Evolutionary conservation across 2,888 invertebrate genomes (phyloP), one percentile per base, ranked within the genome.

Genomic region (Ophion slaviceki): DNA sequence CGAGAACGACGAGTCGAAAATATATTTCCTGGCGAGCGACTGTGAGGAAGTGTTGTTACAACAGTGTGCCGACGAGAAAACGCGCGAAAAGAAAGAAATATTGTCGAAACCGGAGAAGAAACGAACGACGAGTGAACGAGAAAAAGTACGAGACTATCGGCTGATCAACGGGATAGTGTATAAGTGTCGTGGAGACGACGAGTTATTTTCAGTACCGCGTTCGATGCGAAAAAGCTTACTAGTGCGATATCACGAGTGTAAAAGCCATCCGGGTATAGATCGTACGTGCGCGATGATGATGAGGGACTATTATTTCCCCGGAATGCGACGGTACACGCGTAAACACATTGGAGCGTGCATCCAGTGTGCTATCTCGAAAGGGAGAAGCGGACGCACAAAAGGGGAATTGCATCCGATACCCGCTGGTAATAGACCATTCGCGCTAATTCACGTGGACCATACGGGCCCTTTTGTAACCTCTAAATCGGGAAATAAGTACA

Each of bases 381-480:
- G 86, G 68, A 10, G 90, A 90, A 72, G 66, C 6, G 89, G 90
- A 6, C 87, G 78, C 36, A 86, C 84, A 80, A 79, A 74, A 8
- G 89, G 89, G 7, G 79, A 84, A 2, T 67, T 91, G 6, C 88
- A 91, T 68, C 90, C 90, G 32, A 89, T 89, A n/a, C 87, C 88
- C 0, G 87, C 87, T 0, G 90, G 88, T 11, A 74, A 40, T 28
- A 59, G 88, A 61, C 89, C 90, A 3, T 91, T 91, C 67, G 89
- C 67, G 2, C 67, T 88, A 4, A 81, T 90, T 0, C 87, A 90
- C 47, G 24, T 89, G 1, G 89, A 90, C 53, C 89, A 90, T 74
- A 28, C 88, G 0, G 89, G 88, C 11, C 89, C 90, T 0, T 88
- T 89, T 59, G 77, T 89, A 0, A 84, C 80, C 1, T 86, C 83